Conservation (phyloP, 2,113 vertebrate genomes). For the Lonchura striata region DNA sequence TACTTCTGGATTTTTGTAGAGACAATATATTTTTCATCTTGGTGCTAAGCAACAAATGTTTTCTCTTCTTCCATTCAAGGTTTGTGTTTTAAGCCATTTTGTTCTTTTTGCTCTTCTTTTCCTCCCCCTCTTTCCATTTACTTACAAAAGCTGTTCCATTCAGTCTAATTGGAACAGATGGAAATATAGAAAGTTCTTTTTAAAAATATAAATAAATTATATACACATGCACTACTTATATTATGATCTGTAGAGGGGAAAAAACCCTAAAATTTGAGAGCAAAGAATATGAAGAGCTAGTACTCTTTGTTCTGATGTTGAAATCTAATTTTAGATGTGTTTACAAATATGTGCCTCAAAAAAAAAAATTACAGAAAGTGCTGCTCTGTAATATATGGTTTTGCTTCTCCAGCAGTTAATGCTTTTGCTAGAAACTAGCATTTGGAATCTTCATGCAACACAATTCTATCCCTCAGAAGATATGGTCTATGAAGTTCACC, state of each 20-base stretch:
- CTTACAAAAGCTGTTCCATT: conserved; percentile 46
- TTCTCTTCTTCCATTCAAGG: conserved; percentile 9
- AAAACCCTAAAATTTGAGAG: conserved; percentile 62
- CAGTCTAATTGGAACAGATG: conserved; percentile 77
- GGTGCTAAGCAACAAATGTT: conserved; percentile 47
- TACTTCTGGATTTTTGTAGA: neutral
- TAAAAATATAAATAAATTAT: conserved; percentile 74
- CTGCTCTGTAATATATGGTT: conserved; percentile 58
- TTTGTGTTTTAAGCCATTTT: conserved; percentile 36
- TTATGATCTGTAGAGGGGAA: neutral
- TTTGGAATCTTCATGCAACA: conserved; percentile 61
- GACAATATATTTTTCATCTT: neutral
- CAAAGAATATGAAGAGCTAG: conserved; percentile 52
- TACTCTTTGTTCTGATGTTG: conserved; percentile 66
- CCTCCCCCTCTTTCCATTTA: conserved; percentile 49
- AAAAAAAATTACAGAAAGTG: conserved; percentile 25
- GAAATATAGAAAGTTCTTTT: conserved; percentile 74
- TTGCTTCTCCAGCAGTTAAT: conserved; percentile 61
- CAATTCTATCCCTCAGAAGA: neutral
- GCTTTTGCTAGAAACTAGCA: conserved; percentile 62
- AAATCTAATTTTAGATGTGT: conserved; percentile 78
- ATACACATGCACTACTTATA: neutral
- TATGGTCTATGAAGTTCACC: conserved; percentile 5
- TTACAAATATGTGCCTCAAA: conserved; percentile 67
- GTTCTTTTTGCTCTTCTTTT: neutral